phyloP scores from a whole-genome alignment of 1,140 invertebrate species.

The Pseudomyrmex pallidus region DNA sequence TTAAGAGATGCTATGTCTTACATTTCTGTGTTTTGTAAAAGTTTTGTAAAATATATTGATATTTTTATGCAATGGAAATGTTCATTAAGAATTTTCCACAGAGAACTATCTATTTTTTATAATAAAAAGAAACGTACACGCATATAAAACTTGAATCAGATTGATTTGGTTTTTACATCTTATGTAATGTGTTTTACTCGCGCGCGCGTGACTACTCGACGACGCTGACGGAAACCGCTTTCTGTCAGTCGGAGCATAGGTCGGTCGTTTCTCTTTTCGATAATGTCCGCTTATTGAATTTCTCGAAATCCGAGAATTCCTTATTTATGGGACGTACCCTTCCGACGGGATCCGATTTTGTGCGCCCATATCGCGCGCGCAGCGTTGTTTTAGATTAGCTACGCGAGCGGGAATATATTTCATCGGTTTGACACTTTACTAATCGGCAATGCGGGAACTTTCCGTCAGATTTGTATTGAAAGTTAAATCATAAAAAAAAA shows the following conservation, averaged over 20 bases:
- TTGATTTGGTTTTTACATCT: too few relatives aligned
- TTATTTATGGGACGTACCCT: slow-evolving; percentile 65
- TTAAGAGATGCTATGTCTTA: neutral
- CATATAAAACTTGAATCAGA: too few relatives aligned
- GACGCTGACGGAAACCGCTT: slow-evolving; percentile 61
- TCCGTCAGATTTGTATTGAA: slow-evolving; percentile 45
- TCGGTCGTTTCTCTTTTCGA: slow-evolving; percentile 69
- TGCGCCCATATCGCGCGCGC: slow-evolving; percentile 43
- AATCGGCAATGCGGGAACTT: slow-evolving; percentile 26
- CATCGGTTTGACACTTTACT: slow-evolving; percentile 28
- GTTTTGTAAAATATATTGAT: too few relatives aligned
- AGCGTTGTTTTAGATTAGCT: slow-evolving; percentile 58
- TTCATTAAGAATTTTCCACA: too few relatives aligned
- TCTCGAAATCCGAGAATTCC: slow-evolving; percentile 47
- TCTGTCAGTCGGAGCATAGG: slow-evolving; percentile 52
- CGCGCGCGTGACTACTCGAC: neutral
- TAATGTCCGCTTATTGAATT: slow-evolving; percentile 74
- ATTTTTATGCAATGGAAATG: too few relatives aligned
- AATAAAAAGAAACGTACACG: too few relatives aligned
- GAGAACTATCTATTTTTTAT: too few relatives aligned
- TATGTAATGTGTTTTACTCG: too few relatives aligned
- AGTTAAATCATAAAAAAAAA: neutral
- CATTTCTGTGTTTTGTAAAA: too few relatives aligned
- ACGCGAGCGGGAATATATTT: slow-evolving; percentile 31
- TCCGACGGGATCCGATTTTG: slow-evolving; percentile 50